Percentiles rank a stretch among this genome's conserved stretches.
Evolutionary conservation across 53 echinoderm and acorn worm species (phyloP).

Genomic region (Antedon mediterranea): DNA sequence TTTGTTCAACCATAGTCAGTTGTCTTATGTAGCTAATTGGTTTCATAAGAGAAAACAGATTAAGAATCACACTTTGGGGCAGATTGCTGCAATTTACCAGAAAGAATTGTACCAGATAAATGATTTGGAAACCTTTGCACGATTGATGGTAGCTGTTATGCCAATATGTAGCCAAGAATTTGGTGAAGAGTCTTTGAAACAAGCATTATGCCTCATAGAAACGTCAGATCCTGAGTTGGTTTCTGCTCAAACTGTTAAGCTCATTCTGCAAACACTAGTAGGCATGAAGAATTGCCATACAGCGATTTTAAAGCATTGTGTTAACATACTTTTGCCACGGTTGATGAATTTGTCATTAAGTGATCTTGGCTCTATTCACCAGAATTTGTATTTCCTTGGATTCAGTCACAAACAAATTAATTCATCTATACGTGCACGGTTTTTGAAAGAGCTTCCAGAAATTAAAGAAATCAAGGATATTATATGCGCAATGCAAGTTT

Average conservation of each 20-base stretch:
- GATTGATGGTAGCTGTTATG: constrained; percentile 50
- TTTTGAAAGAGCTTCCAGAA: constrained; percentile 16
- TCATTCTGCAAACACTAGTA: neutral
- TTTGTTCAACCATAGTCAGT: constrained; percentile 28
- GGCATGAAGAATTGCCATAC: neutral
- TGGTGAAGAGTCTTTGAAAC: neutral
- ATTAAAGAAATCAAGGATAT: constrained; percentile 27
- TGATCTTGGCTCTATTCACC: neutral
- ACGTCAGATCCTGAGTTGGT: neutral
- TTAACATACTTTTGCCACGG: neutral
- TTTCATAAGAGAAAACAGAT: constrained; percentile 37
- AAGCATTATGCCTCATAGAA: neutral
- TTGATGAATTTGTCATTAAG: neutral
- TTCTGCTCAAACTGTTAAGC: neutral
- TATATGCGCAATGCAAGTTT: constrained; percentile 27
- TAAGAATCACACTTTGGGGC: constrained; percentile 27
- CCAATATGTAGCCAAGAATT: neutral
- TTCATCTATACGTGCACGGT: constrained; percentile 1
- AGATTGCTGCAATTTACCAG: constrained; percentile 27
- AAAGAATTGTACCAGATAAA: constrained; percentile 13
- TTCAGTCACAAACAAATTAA: neutral
- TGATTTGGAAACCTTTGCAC: constrained; percentile 46
- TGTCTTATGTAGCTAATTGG: constrained; percentile 65
- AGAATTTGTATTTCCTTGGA: neutral
- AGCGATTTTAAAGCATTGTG: neutral